Conservation (phyloP, 2,888 invertebrate genomes). For the Parnassius smintheus region DNA sequence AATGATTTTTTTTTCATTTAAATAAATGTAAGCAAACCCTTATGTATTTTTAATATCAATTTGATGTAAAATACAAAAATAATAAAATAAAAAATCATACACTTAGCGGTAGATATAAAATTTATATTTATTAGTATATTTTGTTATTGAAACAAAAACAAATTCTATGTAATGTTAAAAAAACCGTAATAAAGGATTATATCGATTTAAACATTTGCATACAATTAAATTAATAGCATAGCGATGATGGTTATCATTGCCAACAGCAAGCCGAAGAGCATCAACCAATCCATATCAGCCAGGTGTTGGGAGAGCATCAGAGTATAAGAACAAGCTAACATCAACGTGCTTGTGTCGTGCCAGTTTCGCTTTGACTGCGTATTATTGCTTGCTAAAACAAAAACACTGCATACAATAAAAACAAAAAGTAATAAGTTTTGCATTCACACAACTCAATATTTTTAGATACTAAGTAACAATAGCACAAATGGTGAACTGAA, state of each 20-base stretch:
- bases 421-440: conserved; percentile 27
- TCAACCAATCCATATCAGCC: conserved; percentile 87
- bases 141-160: background rate
- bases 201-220: conserved; percentile 12
- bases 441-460: conserved; percentile 18
- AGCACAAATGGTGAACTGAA: conserved; percentile 37
- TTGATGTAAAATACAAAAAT: background rate
- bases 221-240: conserved; percentile 80
- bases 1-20: too few species aligned
- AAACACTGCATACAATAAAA: conserved; percentile 41
- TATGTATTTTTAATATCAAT: background rate
- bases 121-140: background rate
- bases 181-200: background rate
- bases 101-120: too few species aligned
- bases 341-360: conserved; percentile 84
- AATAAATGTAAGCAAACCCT: background rate
- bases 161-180: background rate
- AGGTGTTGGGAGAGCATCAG: conserved; percentile 86
- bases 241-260: conserved; percentile 88
- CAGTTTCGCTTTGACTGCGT: conserved; percentile 77
- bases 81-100: too few species aligned
- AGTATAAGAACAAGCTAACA: conserved; percentile 89
- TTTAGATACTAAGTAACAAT: conserved; percentile 3
- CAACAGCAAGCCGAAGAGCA: conserved; percentile 87
- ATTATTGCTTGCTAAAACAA: conserved; percentile 70